These are phyloP conservation scores for Brachionus angularis DNA, from an alignment of 1,140 invertebrate species.

Conservation along the genomic window DNA sequence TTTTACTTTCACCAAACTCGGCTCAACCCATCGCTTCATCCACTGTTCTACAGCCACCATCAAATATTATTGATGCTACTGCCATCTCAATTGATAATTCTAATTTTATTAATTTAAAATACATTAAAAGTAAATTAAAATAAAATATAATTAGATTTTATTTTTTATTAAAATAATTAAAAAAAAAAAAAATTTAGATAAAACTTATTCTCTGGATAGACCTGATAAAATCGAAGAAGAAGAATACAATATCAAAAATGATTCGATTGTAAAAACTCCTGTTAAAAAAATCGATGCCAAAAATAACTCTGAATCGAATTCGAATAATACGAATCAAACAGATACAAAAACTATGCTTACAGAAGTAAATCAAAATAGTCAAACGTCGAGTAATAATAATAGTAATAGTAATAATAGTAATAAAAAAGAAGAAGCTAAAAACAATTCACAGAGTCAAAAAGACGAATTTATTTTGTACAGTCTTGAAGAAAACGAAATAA, in stretches of 20 bases:
- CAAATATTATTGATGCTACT: neutral
- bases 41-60: constrained; percentile 2
- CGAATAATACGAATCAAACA: constrained; percentile 4
- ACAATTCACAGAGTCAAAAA: too few species aligned
- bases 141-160: neutral
- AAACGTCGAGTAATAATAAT: too few species aligned
- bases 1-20: constrained; percentile 2
- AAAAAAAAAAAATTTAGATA: neutral
- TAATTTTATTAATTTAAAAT: neutral
- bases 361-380: too few species aligned
- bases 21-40: constrained; percentile 32
- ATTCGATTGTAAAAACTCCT: neutral
- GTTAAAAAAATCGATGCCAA: neutral
- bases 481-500: constrained; percentile 9
- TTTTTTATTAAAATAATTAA: neutral
- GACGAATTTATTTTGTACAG: neutral
- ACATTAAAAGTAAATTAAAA: constrained; percentile 3
- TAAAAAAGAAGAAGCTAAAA: neutral
- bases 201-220: constrained; percentile 24
- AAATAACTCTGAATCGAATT: neutral
- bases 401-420: neutral
- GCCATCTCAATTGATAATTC: constrained; percentile 6
- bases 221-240: constrained; percentile 13
- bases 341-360: neutral
- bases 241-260: too few species aligned